Conservation (phyloP, 2,113 vertebrate genomes). For the Ctenomys sociabilis region DNA sequence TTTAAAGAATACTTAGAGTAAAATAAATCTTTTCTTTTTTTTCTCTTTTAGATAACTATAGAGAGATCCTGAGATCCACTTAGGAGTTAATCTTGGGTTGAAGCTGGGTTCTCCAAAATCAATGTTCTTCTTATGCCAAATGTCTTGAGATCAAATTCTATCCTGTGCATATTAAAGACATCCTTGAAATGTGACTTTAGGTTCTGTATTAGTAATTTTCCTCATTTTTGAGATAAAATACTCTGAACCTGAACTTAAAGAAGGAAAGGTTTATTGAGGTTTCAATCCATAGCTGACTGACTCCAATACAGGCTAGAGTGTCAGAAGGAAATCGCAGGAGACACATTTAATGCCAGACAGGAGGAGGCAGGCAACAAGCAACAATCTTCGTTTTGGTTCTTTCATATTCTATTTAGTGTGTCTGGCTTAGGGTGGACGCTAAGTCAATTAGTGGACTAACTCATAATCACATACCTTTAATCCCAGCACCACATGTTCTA, state of each 20-base stretch:
- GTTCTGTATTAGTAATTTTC: neutral
- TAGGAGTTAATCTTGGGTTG: neutral
- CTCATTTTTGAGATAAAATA: neutral
- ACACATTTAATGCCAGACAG: neutral
- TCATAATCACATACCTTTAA: neutral
- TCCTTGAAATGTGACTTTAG: neutral
- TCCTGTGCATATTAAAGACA: neutral
- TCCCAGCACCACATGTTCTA: neutral
- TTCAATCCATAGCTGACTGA: neutral
- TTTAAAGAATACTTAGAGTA: neutral
- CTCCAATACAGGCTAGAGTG: neutral
- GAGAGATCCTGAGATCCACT: neutral
- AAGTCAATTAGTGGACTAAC: neutral
- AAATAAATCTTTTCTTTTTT: neutral
- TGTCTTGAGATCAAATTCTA: neutral
- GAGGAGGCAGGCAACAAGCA: neutral
- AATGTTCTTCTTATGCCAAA: neutral
- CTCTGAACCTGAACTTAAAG: neutral
- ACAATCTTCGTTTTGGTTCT: neutral
- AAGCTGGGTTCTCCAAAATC: neutral
- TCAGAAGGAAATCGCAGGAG: neutral
- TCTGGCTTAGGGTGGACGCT: neutral
- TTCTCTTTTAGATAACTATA: neutral
- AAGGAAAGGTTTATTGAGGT: neutral
- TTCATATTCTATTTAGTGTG: neutral